Evolutionary conservation across 2,888 invertebrate species (phyloP), one percentile per base, ranked within the genome.

Genomic region (Clitarchus hookeri): DNA sequence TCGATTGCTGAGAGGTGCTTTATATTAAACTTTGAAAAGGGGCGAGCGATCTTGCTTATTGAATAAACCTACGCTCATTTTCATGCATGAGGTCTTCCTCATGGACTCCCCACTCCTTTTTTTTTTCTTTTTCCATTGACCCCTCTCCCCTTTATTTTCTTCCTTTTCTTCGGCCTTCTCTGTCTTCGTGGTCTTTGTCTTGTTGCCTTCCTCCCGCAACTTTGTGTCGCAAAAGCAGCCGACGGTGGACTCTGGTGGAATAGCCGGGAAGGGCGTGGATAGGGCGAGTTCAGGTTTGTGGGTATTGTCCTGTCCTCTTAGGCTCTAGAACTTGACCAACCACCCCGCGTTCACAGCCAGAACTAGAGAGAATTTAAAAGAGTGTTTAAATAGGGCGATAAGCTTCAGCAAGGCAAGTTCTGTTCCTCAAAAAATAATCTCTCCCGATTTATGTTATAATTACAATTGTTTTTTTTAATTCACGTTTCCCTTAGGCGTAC

Each of bases 21-120:
- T 86, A 85, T 86, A 87, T 87, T 87, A 84, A 85, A 87, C 83
- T 85, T 85, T 84, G 84, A 80, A 84, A 85, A 88, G 86, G 65
- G 86, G 82, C 83, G 79, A 48, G 80, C 79, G 80, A 78, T 85
- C 85, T 82, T 86, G 79, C 86, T 86, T 86, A 86, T 85, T 86
- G 86, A 86, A 85, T 86, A 86, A 86, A 84, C 86, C 85, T 65
- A 77, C 79, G 65, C 84, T 83, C 85, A 85, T 86, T 86, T 86
- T 83, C 85, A 86, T 86, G 86, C 86, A 86, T 86, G 86, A 86
- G 84, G 79, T 84, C 84, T 80, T 82, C 82, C 44, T 27, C 82
- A 36, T 82, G 82, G n/a, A 65, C 65, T 65, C 65, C 19, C 65
- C n/a, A 19, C 23, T 9, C 6, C n/a, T 65, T 53, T 53, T 53